phyloP scores from a whole-genome alignment of 1,140 invertebrate species.

The Arion vulgaris region DNA sequence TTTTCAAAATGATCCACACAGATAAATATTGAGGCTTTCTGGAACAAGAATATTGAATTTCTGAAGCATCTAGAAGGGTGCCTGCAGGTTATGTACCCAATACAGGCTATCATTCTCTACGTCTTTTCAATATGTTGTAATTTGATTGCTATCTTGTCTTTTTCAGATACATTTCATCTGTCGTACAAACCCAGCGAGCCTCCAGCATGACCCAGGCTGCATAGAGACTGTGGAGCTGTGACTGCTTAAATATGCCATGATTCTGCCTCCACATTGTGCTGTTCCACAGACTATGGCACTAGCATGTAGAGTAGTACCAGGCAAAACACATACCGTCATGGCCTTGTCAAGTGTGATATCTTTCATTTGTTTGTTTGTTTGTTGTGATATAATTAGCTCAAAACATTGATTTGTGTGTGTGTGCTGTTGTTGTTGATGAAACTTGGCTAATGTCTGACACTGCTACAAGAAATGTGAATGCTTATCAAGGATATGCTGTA shows the following conservation, averaged over 20 bases:
- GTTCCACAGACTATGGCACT: neutral
- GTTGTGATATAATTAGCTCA: conserved; percentile 6
- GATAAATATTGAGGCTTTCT: no score
- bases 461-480: neutral
- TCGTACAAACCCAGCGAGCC: conserved; percentile 38
- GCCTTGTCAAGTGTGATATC: conserved; percentile 9
- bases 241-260: neutral
- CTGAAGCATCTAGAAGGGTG: no score
- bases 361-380: neutral
- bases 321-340: conserved; percentile 1
- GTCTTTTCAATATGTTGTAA: no score
- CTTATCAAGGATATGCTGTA: neutral
- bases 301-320: neutral
- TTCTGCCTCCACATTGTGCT: neutral
- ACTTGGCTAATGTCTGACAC: neutral
- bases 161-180: conserved; percentile 35
- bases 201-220: conserved; percentile 40
- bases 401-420: neutral
- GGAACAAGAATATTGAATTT: no score
- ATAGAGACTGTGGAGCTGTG: neutral
- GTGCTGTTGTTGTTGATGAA: neutral
- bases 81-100: no score
- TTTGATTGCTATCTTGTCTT: conserved; percentile 4
- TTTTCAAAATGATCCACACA: no score
- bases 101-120: no score